Evolutionary conservation across 1,140 invertebrate genomes (phyloP).

Genomic region (Gryllus bimaculatus): DNA sequence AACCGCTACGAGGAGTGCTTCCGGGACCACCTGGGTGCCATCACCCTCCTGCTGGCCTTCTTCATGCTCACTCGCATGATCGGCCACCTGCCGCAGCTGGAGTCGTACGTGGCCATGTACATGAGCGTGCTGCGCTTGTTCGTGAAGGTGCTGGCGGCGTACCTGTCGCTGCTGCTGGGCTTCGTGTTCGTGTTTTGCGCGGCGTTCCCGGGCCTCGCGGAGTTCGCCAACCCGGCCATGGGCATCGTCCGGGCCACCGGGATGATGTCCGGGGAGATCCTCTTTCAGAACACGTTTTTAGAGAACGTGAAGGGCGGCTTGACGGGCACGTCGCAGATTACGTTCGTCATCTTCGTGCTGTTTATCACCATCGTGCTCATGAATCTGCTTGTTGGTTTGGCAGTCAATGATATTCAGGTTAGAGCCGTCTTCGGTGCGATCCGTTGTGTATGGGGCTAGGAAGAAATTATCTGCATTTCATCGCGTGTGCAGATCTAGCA

Average conservation of each 20-base stretch:
- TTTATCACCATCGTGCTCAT: conserved; percentile 75
- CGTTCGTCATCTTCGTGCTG: conserved; percentile 60
- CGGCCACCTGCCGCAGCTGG: conserved; percentile 72
- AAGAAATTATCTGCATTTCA: too few relatives aligned
- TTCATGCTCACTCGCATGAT: conserved; percentile 77
- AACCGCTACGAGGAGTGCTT: conserved; percentile 32
- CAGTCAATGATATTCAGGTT: conserved; percentile 66
- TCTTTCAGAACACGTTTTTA: conserved; percentile 54
- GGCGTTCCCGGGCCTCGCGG: conserved; percentile 67
- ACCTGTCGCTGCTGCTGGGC: conserved; percentile 70
- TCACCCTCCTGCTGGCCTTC: conserved; percentile 73
- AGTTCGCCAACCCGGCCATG: conserved; percentile 66
- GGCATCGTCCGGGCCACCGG: conserved; percentile 71
- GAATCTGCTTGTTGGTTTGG: conserved; percentile 70
- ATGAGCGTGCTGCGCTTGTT: conserved; percentile 76
- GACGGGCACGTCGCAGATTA: conserved; percentile 59
- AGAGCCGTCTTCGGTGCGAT: not conserved
- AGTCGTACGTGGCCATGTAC: conserved; percentile 80
- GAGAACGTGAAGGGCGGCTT: conserved; percentile 37
- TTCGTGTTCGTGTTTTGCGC: conserved; percentile 81
- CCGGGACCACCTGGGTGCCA: conserved; percentile 72
- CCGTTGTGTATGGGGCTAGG: too few relatives aligned
- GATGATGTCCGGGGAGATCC: conserved; percentile 82
- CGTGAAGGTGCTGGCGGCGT: conserved; percentile 69
- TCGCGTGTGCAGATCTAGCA: too few relatives aligned